These are phyloP conservation scores for Crypturellus tataupa DNA, from an alignment of 2,797 vertebrate species.

Conservation along the genomic window DNA sequence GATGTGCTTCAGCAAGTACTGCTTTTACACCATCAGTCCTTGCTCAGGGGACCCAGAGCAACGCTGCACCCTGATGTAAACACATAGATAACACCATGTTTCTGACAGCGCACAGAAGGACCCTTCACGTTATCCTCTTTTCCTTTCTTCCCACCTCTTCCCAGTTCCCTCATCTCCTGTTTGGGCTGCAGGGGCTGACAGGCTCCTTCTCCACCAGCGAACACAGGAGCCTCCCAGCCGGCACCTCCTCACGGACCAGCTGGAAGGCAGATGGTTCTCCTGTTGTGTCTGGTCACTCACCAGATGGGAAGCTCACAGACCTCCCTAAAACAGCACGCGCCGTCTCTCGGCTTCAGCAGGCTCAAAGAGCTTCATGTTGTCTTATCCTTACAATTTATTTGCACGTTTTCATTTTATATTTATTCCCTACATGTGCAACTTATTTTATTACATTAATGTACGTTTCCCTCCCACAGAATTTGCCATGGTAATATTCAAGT, in stretches of 20 bases:
- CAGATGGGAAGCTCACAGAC: conserved; percentile 55
- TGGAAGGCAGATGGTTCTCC: conserved; percentile 65
- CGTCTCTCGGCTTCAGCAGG: conserved; percentile 6
- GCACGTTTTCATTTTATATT: background rate
- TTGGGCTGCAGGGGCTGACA: background rate
- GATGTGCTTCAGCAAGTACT: background rate
- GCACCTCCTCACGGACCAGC: conserved; percentile 44
- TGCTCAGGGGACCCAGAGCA: background rate
- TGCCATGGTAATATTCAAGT: background rate
- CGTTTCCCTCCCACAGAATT: background rate
- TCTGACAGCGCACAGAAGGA: background rate
- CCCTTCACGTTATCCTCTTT: background rate
- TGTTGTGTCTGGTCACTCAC: conserved; percentile 59
- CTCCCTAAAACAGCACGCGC: background rate
- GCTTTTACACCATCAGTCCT: background rate
- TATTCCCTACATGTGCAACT: background rate
- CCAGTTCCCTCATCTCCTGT: rapidly evolving
- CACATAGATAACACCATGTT: background rate
- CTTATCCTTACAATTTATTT: background rate
- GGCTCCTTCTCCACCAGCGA: background rate
- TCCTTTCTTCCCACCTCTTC: background rate
- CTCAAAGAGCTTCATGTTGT: background rate
- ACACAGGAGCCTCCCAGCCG: background rate
- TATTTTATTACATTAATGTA: background rate
- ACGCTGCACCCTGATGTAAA: background rate